Conservation (phyloP, 1,140 invertebrate species). For the Macrocentrus cingulum region DNA sequence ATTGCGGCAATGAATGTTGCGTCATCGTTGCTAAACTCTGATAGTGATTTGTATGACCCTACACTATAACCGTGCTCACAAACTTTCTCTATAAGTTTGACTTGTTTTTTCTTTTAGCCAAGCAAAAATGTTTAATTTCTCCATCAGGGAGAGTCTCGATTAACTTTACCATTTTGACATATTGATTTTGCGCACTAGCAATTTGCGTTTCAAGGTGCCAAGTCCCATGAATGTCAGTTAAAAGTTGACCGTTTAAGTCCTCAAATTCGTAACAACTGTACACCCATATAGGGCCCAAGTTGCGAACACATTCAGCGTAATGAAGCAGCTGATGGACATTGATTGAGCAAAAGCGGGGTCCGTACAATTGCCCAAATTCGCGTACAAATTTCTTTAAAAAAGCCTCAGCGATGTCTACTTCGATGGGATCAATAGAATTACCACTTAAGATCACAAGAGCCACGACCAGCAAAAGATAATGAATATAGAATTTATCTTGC, state of each 20-base stretch:
- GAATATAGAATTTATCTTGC: slow-evolving; percentile 8
- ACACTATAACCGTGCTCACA: not conserved
- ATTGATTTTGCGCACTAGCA: not conserved
- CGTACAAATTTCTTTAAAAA: slow-evolving; percentile 2
- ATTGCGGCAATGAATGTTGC: no score
- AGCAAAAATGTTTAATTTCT: not conserved
- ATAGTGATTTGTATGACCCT: not conserved
- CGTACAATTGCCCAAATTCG: slow-evolving; percentile 17
- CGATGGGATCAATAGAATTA: not conserved
- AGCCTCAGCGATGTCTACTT: not conserved
- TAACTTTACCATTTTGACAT: not conserved
- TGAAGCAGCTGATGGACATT: slow-evolving; percentile 1
- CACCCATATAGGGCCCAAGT: not conserved
- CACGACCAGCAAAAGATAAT: slow-evolving; percentile 10
- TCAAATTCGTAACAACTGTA: slow-evolving; percentile 2
- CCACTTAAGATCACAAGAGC: slow-evolving; percentile 27
- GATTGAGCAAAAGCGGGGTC: not conserved
- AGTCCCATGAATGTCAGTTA: slow-evolving; percentile 2
- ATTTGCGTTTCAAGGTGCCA: slow-evolving; percentile 1
- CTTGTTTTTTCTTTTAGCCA: slow-evolving; percentile 17
- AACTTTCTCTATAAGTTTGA: not conserved
- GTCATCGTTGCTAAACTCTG: no score
- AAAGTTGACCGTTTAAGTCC: slow-evolving; percentile 12
- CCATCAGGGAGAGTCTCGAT: not conserved
- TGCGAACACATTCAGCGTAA: not conserved